A percentile compares a stretch with the other conserved stretches of the same genome.
Conservation (phyloP, 2,113 vertebrate genomes). For the Orycteropus afer region DNA sequence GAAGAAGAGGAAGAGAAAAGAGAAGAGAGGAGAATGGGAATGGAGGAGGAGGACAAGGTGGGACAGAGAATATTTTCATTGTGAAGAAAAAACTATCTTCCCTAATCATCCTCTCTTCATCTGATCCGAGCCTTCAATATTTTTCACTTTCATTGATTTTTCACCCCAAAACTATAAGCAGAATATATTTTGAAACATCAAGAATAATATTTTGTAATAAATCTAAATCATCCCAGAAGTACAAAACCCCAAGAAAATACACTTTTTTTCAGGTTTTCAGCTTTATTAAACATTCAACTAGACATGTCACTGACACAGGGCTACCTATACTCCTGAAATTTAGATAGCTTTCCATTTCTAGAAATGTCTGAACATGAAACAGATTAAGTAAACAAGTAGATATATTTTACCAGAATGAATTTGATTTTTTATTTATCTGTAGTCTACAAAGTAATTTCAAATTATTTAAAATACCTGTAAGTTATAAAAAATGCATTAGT, state of each 20-base stretch:
- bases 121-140: neutral
- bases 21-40: too few species aligned
- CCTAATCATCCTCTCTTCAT: neutral
- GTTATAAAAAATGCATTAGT: neutral
- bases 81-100: neutral
- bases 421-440: neutral
- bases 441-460: neutral
- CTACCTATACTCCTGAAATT: neutral
- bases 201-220: neutral
- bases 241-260: neutral
- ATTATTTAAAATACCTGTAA: neutral
- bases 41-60: neutral
- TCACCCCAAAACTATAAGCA: neutral
- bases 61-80: neutral
- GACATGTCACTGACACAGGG: neutral
- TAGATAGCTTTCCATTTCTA: neutral
- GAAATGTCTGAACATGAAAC: neutral
- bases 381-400: neutral
- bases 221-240: neutral
- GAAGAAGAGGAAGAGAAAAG: neutral
- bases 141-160: neutral
- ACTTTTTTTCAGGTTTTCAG: neutral
- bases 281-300: neutral
- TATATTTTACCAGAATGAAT: neutral
- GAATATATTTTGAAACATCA: neutral